Evolutionary conservation across 1,140 invertebrate species (phyloP).

Genomic region (Lanistes nyassanus): DNA sequence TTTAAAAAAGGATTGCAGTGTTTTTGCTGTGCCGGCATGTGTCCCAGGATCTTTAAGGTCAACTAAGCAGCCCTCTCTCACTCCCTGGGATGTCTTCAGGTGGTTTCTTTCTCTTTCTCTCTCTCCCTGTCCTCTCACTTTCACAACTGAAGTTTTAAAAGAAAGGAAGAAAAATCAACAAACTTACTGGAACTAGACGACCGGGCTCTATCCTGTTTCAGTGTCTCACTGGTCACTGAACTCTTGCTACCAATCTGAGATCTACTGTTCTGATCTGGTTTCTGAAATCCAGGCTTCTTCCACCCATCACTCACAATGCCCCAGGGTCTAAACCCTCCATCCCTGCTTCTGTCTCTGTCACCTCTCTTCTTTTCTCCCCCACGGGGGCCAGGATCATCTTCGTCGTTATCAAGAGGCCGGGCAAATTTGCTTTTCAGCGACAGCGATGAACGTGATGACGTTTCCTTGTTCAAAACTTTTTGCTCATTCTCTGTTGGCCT

Average conservation of each 20-base stretch:
- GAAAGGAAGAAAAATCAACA: too few species aligned
- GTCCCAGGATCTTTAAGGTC: too few species aligned
- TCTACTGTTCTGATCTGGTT: neutral
- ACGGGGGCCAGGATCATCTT: neutral
- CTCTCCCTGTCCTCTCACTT: too few species aligned
- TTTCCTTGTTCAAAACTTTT: neutral
- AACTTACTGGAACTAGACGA: conserved; percentile 1
- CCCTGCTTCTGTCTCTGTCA: neutral
- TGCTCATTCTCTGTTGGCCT: neutral
- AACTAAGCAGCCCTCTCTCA: too few species aligned
- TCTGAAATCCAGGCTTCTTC: neutral
- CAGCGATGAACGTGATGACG: neutral
- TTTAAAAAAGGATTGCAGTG: too few species aligned
- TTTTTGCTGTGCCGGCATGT: too few species aligned
- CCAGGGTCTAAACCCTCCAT: neutral
- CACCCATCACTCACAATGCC: neutral
- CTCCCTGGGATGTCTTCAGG: too few species aligned
- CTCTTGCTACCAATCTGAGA: neutral
- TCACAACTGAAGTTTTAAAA: too few species aligned
- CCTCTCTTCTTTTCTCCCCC: neutral
- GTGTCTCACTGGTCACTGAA: neutral
- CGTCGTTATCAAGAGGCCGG: neutral
- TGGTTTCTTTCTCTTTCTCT: too few species aligned
- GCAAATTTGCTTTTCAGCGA: conserved; percentile 4
- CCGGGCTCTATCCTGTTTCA: neutral